phyloP scores from a whole-genome alignment of 1,140 invertebrate species.

The Phortica variegata region DNA sequence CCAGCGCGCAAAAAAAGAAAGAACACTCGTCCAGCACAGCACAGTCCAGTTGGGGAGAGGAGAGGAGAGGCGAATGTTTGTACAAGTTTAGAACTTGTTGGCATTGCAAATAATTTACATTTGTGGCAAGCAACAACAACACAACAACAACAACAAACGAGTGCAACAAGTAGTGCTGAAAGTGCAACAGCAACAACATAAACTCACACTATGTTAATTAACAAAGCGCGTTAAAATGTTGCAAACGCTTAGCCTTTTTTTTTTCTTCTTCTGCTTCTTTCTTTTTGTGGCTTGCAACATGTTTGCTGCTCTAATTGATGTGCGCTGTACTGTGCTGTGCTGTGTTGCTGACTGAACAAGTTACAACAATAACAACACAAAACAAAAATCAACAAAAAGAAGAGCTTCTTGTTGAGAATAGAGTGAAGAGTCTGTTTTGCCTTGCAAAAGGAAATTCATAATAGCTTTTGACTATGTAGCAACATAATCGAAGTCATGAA shows the following conservation, averaged over 20 bases:
- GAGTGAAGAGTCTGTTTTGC: conserved; percentile 7
- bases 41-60: neutral
- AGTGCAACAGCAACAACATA: conserved; percentile 4
- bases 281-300: no score
- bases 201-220: conserved; percentile 42
- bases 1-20: conserved; percentile 27
- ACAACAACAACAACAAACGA: neutral
- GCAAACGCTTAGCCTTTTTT: no score
- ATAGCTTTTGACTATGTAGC: neutral
- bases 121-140: conserved; percentile 1
- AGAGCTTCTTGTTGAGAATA: no score
- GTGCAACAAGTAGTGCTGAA: no score
- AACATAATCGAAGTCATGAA: conserved; percentile 28
- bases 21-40: no score
- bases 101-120: conserved; percentile 24
- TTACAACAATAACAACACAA: no score
- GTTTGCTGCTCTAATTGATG: no score
- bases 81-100: neutral
- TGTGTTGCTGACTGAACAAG: no score
- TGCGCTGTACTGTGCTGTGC: no score
- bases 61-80: conserved; percentile 21
- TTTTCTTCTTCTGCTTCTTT: no score
- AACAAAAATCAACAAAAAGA: no score
- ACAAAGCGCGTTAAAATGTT: conserved; percentile 12
- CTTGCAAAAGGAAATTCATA: conserved; percentile 1